Base-by-base conservation (phyloP, 2,797 vertebrate species). In the Sebastiscus albofasciatus region DNA sequence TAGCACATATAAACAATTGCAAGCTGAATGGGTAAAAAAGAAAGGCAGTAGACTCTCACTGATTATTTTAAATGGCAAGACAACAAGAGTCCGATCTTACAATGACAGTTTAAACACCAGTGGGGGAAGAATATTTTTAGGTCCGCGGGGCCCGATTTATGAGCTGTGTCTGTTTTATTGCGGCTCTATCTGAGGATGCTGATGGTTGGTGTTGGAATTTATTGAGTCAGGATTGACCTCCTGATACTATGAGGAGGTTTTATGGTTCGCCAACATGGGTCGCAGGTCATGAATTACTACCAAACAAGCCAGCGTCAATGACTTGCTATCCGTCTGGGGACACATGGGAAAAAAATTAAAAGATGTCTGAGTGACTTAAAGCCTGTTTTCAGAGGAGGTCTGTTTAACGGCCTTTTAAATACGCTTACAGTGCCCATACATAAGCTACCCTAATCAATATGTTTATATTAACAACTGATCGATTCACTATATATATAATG, bases 231-330 rank as follows among this genome's bases (percentile, higher is more conserved):
- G 70, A 82, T 49, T 83, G 90, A 94, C 91, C 90, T 87, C 88
- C 81, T 75, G 72, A 85, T 89, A 87, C 84, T 92, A 73, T 76
- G 62, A 66, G 20, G 27, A 81, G 62, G 71, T 93, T 94, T 94
- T 92, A 93, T 92, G 87, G 85, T 87, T 91, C 86, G 88, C 73
- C 87, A 85, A 85, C 89, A 86, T 84, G 83, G 90, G 92, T 92
- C 67, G 72, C 79, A 89, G 91, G 90, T 91, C 87, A 91, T 94
- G 89, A 94, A 92, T 93, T 92, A 93, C 87, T 72, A 86, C 83
- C 85, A 90, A 92, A 94, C 87, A 91, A 93, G 90, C 72, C 70
- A n/a, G 78, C 26, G 60, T 87, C 85, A 87, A 55, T 78, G 72
- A 77, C 76, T 78, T 72, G 83, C 87, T 82, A 87, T 89, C 81